A percentile compares a stretch with the other conserved stretches of the same genome.
These are phyloP conservation scores for Phalacrocorax brasilianus DNA, from an alignment of 2,113 vertebrate species.

Conservation along the genomic window DNA sequence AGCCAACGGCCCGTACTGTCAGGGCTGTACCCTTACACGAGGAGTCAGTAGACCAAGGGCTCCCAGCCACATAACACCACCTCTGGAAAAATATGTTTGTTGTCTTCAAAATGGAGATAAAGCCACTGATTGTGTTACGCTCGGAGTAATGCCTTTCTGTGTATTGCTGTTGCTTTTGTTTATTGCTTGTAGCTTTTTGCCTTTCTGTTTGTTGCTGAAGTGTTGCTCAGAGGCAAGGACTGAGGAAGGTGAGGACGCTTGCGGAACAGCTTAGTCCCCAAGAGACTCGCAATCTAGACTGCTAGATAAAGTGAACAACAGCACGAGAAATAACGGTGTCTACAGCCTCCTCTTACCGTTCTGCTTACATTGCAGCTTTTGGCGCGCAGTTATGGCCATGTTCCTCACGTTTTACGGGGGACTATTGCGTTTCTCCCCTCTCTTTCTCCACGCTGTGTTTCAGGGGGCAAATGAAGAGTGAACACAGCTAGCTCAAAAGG, in stretches of 20 bases:
- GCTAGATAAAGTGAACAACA: neutral
- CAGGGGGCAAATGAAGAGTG: neutral
- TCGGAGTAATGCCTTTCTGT: neutral
- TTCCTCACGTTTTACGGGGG: neutral
- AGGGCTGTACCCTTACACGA: neutral
- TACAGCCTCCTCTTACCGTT: neutral
- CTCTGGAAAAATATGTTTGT: neutral
- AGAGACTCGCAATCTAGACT: neutral
- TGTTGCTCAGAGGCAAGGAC: neutral
- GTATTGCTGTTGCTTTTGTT: neutral
- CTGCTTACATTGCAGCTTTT: neutral
- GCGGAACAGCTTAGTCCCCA: neutral
- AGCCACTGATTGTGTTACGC: neutral
- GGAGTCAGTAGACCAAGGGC: neutral
- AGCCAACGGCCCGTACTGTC: neutral
- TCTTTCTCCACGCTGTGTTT: neutral
- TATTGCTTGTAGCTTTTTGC: neutral
- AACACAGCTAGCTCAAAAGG: neutral
- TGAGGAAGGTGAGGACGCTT: neutral
- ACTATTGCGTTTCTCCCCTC: neutral
- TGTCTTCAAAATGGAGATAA: neutral
- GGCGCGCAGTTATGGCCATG: neutral
- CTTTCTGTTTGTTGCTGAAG: neutral
- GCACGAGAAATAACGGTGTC: accelerated
- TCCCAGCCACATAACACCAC: neutral